A percentile compares a stretch with the other conserved stretches of the same genome.
These are phyloP conservation scores for Anthopleura sola DNA, from an alignment of 64 coral and sea anemone genomes.

Conservation along the genomic window DNA sequence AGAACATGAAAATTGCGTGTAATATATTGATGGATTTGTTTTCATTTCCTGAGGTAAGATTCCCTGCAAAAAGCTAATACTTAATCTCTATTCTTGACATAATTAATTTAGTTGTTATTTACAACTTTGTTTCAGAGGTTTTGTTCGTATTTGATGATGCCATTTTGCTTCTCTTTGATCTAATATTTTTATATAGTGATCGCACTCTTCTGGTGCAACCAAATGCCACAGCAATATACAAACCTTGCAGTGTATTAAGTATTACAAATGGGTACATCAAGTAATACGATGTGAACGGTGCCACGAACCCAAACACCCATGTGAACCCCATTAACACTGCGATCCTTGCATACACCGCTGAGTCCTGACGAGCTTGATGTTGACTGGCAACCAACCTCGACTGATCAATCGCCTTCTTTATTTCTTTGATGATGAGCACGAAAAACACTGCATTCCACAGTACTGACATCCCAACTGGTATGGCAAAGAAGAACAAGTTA, in stretches of 20 bases:
- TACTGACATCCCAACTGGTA: slow-evolving; percentile 22
- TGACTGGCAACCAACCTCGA: background rate
- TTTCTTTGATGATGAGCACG: slow-evolving; percentile 40
- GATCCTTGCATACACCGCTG: slow-evolving; percentile 36
- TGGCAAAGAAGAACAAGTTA: slow-evolving; percentile 33
- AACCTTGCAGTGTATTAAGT: slow-evolving; percentile 34
- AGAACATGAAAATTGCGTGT: too few species aligned
- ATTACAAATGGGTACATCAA: slow-evolving; percentile 33
- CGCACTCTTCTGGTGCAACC: slow-evolving; percentile 26
- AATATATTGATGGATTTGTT: too few species aligned
- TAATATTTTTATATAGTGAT: slow-evolving; percentile 15
- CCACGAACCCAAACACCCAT: slow-evolving; percentile 45
- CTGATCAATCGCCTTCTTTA: slow-evolving; percentile 38
- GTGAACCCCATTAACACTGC: slow-evolving; percentile 55
- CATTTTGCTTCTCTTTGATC: too few species aligned
- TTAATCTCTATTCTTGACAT: too few species aligned
- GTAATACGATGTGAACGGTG: slow-evolving; percentile 20
- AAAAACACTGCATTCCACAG: slow-evolving; percentile 33
- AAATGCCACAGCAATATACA: slow-evolving; percentile 56
- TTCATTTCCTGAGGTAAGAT: too few species aligned
- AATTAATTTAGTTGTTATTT: too few species aligned
- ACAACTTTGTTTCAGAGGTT: too few species aligned
- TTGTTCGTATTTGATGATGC: too few species aligned
- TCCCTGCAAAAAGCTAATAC: too few species aligned
- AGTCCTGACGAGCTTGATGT: slow-evolving; percentile 10